phyloP scores from a whole-genome alignment of 2,113 vertebrate species.

The Glaucidium brasilianum region DNA sequence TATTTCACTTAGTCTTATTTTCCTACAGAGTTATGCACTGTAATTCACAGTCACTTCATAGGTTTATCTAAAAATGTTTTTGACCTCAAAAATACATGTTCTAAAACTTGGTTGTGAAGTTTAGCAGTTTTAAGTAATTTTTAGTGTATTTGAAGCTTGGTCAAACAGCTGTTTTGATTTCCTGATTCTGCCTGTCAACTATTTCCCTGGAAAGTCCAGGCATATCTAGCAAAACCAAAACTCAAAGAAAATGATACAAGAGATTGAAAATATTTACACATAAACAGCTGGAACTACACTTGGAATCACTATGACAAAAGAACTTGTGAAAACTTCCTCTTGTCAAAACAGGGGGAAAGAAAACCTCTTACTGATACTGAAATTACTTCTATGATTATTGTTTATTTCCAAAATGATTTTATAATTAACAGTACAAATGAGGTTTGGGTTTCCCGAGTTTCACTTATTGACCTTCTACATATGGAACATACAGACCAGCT shows the following conservation, averaged over 20 bases:
- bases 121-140: not conserved
- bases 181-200: not conserved
- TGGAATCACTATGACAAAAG: not conserved
- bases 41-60: not conserved
- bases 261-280: not conserved
- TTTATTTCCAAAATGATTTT: not conserved
- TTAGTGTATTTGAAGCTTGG: not conserved
- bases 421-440: not conserved
- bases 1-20: not conserved
- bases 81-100: not conserved
- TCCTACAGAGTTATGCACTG: not conserved
- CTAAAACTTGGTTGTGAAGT: not conserved
- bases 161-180: slow-evolving; percentile 5
- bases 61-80: not conserved
- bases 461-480: not conserved
- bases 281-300: not conserved
- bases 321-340: not conserved
- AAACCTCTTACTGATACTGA: not conserved
- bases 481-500: not conserved
- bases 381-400: not conserved
- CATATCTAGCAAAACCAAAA: not conserved
- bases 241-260: not conserved
- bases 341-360: not conserved
- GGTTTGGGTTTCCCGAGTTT: not conserved
- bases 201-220: not conserved